Conservation (phyloP, 2,113 vertebrate species). For the Thamnophis sirtalis region DNA sequence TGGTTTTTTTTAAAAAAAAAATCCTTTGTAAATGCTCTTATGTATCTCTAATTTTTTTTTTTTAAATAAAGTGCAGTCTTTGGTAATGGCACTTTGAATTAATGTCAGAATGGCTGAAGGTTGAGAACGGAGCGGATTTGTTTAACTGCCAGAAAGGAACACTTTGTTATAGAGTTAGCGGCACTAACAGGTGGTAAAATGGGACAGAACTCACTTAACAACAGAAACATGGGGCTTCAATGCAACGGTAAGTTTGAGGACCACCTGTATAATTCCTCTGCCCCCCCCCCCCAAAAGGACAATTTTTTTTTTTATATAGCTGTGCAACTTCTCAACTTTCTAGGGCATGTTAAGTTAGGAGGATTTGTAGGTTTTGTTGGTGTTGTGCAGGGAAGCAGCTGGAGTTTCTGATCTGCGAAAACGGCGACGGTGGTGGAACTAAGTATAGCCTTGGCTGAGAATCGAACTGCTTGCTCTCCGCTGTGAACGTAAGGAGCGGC, state of each 20-base stretch:
- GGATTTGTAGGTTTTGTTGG: neutral
- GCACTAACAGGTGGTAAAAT: neutral
- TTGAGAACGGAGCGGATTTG: constrained; percentile 26
- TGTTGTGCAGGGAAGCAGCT: neutral
- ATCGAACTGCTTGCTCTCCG: neutral
- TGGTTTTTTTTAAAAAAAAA: constrained; percentile 60
- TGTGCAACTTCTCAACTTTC: neutral
- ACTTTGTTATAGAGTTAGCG: too few species aligned
- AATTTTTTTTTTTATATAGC: too few species aligned
- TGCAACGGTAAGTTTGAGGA: too few species aligned
- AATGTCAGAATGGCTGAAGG: constrained; percentile 26
- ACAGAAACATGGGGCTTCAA: neutral
- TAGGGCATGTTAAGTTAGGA: neutral
- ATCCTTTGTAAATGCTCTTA: constrained; percentile 86
- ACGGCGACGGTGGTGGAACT: neutral
- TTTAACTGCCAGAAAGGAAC: neutral
- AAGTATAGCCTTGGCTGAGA: constrained; percentile 13
- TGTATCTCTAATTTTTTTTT: constrained; percentile 76
- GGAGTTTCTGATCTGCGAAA: neutral
- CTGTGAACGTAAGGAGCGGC: neutral
- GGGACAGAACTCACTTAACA: neutral
- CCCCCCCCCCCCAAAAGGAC: too few species aligned
- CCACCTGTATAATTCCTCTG: neutral
- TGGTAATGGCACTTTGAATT: constrained; percentile 27
- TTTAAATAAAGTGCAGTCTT: constrained; percentile 80